A percentile compares a stretch with the other conserved stretches of the same genome.
Evolutionary conservation across 2,888 invertebrate genomes (phyloP).

Genomic region (Habrosyne pyritoides): DNA sequence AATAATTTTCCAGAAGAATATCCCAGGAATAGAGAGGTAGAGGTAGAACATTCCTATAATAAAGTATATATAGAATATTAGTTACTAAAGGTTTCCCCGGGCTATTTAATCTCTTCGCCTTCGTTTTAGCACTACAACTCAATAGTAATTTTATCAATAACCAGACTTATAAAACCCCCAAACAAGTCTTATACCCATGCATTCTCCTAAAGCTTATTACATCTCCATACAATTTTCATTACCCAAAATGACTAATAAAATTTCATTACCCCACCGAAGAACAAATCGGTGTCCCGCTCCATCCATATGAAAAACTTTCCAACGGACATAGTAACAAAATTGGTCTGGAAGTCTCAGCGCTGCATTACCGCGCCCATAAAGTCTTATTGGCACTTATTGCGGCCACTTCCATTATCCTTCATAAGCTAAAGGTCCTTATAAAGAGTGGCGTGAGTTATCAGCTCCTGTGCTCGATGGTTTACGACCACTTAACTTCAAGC

Average conservation of each 20-base stretch:
- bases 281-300: conserved; percentile 27
- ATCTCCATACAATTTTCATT: conserved; percentile 22
- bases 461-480: conserved; percentile 60
- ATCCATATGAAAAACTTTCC: conserved; percentile 39
- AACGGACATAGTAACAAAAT: conserved; percentile 69
- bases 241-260: conserved; percentile 8
- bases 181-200: not conserved
- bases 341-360: conserved; percentile 33
- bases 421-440: conserved; percentile 64
- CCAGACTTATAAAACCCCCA: not conserved
- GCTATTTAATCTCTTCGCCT: too few relatives aligned
- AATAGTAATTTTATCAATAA: too few relatives aligned
- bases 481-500: conserved; percentile 59
- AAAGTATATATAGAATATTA: too few relatives aligned
- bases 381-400: conserved; percentile 65
- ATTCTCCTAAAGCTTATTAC: not conserved
- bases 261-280: conserved; percentile 15
- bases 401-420: conserved; percentile 69
- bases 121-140: too few relatives aligned
- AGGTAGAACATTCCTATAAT: too few relatives aligned
- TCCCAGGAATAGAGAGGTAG: too few relatives aligned
- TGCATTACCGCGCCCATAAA: conserved; percentile 57
- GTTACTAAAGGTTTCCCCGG: too few relatives aligned
- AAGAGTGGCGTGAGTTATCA: conserved; percentile 56
- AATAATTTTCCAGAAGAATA: too few relatives aligned